These are phyloP conservation scores for Calcarius ornatus DNA, from an alignment of 2,113 vertebrate genomes.

Conservation along the genomic window DNA sequence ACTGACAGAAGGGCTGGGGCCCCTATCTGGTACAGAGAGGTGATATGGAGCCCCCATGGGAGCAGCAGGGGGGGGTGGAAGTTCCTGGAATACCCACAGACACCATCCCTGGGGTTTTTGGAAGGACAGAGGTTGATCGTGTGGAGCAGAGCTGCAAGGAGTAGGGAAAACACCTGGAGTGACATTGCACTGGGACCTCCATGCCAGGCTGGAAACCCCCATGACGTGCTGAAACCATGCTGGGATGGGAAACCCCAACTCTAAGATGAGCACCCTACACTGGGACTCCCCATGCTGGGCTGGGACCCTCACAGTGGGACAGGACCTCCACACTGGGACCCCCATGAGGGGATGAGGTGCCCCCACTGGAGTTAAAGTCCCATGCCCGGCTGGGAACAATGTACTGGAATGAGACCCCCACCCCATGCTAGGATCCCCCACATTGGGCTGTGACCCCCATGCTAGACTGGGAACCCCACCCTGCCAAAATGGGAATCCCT, in stretches of 20 bases:
- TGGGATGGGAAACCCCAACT: neutral
- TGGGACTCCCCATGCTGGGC: neutral
- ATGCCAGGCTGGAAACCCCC: neutral
- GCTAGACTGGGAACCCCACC: neutral
- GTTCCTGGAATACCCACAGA: neutral
- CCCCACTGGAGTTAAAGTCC: neutral
- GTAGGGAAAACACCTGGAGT: neutral
- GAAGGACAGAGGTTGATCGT: neutral
- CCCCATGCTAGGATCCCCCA: neutral
- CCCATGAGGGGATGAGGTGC: neutral
- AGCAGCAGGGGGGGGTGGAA: fast-evolving
- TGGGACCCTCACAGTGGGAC: neutral
- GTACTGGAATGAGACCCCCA: neutral
- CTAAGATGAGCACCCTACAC: neutral
- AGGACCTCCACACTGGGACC: neutral
- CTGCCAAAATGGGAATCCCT: neutral
- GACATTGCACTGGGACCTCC: neutral
- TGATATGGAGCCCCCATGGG: fast-evolving
- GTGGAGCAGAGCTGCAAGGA: neutral
- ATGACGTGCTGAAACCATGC: fast-evolving
- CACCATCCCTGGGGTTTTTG: fast-evolving
- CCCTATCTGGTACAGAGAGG: fast-evolving
- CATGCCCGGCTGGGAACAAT: neutral
- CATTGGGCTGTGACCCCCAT: neutral
- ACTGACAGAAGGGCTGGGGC: neutral